phyloP scores from a whole-genome alignment of 2,888 invertebrate genomes.

The Didymodactylos carnosus region DNA sequence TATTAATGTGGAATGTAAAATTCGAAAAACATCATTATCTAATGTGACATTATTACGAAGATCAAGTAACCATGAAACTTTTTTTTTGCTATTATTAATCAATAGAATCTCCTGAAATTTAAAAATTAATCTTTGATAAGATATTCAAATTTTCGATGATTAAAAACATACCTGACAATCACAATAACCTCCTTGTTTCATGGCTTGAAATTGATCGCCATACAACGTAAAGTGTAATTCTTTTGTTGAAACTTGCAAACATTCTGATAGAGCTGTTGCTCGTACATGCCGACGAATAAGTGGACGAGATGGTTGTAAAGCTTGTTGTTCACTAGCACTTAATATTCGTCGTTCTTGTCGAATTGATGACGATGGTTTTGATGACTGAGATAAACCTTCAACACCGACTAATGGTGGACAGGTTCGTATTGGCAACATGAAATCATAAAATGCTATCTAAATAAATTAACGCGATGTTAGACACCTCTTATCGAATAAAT shows the following conservation, averaged over 20 bases:
- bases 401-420: neutral
- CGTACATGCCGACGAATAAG: neutral
- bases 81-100: constrained; percentile 26
- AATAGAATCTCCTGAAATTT: constrained; percentile 22
- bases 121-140: constrained; percentile 3
- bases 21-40: constrained; percentile 27
- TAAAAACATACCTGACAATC: constrained; percentile 2
- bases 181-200: constrained; percentile 9
- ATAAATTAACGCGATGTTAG: neutral
- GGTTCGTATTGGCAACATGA: neutral
- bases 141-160: neutral
- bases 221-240: neutral
- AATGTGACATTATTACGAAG: constrained; percentile 20
- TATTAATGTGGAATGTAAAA: constrained; percentile 26
- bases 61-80: constrained; percentile 27
- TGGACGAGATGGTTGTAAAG: neutral
- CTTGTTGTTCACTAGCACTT: neutral
- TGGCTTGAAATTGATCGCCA: neutral
- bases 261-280: neutral
- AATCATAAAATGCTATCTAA: neutral
- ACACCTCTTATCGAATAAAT: no score
- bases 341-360: neutral
- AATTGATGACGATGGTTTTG: neutral
- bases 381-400: neutral
- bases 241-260: neutral